phyloP scores from a whole-genome alignment of 2,888 invertebrate genomes.

The Drosophila setosimentum region DNA sequence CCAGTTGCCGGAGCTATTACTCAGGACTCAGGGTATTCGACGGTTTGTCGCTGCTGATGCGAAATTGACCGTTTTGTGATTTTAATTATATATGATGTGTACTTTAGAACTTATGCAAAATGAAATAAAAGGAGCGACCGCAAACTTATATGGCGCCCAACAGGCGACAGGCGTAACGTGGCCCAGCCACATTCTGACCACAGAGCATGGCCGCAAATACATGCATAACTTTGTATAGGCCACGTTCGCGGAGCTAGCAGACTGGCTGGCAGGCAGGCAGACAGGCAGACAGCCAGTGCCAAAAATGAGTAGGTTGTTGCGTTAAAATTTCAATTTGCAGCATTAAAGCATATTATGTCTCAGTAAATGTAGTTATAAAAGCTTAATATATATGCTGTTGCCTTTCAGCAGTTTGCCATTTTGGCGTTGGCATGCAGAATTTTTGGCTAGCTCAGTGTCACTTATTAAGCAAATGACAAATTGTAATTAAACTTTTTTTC shows the following conservation, averaged over 20 bases:
- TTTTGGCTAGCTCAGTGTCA: conserved; percentile 28
- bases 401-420: conserved; percentile 22
- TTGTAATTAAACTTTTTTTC: conserved; percentile 52
- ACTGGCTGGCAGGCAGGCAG: neutral
- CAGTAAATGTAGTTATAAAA: conserved; percentile 77
- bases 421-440: conserved; percentile 3
- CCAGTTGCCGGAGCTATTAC: conserved; percentile 60
- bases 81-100: conserved; percentile 83
- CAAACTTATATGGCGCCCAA: conserved; percentile 71
- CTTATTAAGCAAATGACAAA: conserved; percentile 64
- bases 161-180: conserved; percentile 62
- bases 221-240: conserved; percentile 67
- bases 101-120: conserved; percentile 80
- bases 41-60: conserved; percentile 40
- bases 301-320: conserved; percentile 39
- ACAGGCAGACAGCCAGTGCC: conserved; percentile 5
- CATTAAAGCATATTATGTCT: conserved; percentile 70
- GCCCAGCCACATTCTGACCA: conserved; percentile 65
- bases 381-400: conserved; percentile 50
- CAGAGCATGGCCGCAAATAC: conserved; percentile 69
- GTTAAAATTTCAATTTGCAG: conserved; percentile 77
- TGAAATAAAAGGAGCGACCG: conserved; percentile 75
- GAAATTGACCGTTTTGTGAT: conserved; percentile 81
- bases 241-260: conserved; percentile 17
- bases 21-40: conserved; percentile 26